Evolutionary conservation across 2,797 vertebrate species (phyloP), one percentile per base, ranked within the genome.

Genomic region (Coregonus ussuriensis): DNA sequence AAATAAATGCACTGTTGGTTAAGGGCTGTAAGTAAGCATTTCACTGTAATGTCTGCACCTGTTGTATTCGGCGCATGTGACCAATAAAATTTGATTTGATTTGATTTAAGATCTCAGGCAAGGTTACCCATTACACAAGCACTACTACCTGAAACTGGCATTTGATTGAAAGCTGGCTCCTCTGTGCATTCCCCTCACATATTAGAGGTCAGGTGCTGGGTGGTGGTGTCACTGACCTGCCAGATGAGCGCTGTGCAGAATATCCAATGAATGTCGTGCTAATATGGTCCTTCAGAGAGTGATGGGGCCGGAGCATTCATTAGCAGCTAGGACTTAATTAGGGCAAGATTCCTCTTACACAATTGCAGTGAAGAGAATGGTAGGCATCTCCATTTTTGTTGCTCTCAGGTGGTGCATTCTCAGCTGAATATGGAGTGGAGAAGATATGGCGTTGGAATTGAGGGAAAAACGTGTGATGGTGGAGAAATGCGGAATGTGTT

Each of bases 171-270:
- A 85, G 84, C 18, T 15, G 16, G 13, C 33, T 78, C 29, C 75
- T 77, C 21, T 25, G 66, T 1, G 62, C 54, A 70, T 37, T 7
- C 31, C 54, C n/a, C 83, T 88, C 86, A 83, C 81, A 89, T 83
- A 89, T 79, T 81, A 80, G 84, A 62, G 86, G 84, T 76, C 76
- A 52, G 86, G 76, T 85, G 87, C 83, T 76, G 75, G 16, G 81
- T 89, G 82, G 82, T 85, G 84, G 84, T 81, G 82, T 18, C 16
- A 16, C 78, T 86, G 89, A 91, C 87, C 84, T 87, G 87, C 87
- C 87, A 84, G 86, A 82, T 82, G 82, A 87, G 87, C 89, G 82
- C 81, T 86, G 77, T 83, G 76, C 2, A 4, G 88, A 92, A 89
- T 89, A 83, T 81, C 82, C 87, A 83, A 81, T 86, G 82, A 88